These are phyloP conservation scores for Peromyscus aztecus DNA, from an alignment of 2,797 vertebrate species.

Conservation along the genomic window DNA sequence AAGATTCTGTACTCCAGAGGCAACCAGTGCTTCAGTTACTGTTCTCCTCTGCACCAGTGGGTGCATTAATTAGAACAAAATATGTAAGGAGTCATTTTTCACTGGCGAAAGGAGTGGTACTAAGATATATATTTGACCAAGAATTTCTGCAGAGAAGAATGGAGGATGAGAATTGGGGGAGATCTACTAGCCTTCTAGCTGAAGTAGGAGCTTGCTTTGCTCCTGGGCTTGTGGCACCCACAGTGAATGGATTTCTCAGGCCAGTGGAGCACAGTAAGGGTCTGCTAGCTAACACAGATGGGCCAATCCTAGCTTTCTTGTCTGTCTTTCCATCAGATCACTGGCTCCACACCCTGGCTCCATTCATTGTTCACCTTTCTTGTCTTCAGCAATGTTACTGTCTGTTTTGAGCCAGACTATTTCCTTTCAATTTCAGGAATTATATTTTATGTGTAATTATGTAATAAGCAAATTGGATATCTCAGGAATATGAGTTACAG, in stretches of 20 bases:
- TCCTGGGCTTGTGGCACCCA: neutral
- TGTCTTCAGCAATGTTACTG: neutral
- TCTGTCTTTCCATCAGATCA: neutral
- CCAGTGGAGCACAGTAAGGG: neutral
- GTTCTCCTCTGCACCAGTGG: slow-evolving; percentile 58
- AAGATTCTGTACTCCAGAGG: slow-evolving; percentile 73
- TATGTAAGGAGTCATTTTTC: slow-evolving; percentile 58
- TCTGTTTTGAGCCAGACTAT: slow-evolving; percentile 19
- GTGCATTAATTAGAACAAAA: slow-evolving; percentile 74
- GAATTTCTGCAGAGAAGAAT: neutral
- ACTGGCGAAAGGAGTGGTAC: slow-evolving; percentile 47
- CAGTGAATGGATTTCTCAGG: neutral
- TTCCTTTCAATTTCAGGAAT: slow-evolving; percentile 31
- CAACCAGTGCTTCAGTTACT: neutral
- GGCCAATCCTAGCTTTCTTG: neutral
- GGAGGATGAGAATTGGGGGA: slow-evolving; percentile 8
- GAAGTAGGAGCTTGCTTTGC: neutral
- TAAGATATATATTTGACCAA: slow-evolving; percentile 26
- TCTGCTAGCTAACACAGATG: neutral
- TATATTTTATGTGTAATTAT: slow-evolving; percentile 41
- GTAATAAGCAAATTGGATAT: slow-evolving; percentile 10
- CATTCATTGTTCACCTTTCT: neutral
- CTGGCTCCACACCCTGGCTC: neutral
- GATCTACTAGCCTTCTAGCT: neutral
- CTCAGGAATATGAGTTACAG: slow-evolving; percentile 51